Base-by-base conservation (phyloP, 2,888 invertebrate species). In the Stegana nigrithorax region DNA sequence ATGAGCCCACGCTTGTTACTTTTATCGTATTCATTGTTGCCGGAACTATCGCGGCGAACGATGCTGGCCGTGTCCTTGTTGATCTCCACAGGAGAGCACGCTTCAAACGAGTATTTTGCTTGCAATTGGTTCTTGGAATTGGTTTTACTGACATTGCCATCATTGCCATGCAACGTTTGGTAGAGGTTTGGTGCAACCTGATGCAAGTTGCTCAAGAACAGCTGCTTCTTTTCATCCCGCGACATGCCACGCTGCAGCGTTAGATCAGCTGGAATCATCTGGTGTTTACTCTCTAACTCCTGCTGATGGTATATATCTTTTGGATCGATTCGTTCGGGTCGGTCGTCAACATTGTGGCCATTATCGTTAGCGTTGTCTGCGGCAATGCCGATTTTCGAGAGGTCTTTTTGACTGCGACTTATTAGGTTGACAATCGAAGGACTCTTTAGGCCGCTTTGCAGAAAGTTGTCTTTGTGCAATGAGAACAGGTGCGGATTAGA, bases 341-440 rank as follows among this genome's bases (percentile, higher is more conserved):
- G n/a, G n/a, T 55, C 25, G 5, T 23, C 47, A 50, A 27, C 29
- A 17, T 57, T 26, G 26, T 25, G 23, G 14, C 19, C 17, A 36
- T 55, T 36, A 2, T 70, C 69, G 19, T 59, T 63, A 23, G 64
- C 67, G 2, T 79, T n/a, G n/a, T n/a, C 71, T 2, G 80, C 80
- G 27, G 66, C 69, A 42, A 63, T 83, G 17, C 81, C 83, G 7
- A 90, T 90, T 76, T 90, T 91, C 25, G 91, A 89, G 25, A 94
- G 85, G 82, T 94, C 94, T 66, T 91, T 89, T 80, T 93, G 93
- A 83, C 94, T 94, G 68, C 94, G 89, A 81, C 92, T 94, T 66
- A 95, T 92, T 70, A 93, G 92, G 62, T 94, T 93, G 39, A 95
- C 92, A 69, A 95, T 92, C 42, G 94, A 93, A 0, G 95, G 95